These are phyloP conservation scores for Heptranchias perlo DNA, from an alignment of 2,113 vertebrate genomes.

Conservation along the genomic window DNA sequence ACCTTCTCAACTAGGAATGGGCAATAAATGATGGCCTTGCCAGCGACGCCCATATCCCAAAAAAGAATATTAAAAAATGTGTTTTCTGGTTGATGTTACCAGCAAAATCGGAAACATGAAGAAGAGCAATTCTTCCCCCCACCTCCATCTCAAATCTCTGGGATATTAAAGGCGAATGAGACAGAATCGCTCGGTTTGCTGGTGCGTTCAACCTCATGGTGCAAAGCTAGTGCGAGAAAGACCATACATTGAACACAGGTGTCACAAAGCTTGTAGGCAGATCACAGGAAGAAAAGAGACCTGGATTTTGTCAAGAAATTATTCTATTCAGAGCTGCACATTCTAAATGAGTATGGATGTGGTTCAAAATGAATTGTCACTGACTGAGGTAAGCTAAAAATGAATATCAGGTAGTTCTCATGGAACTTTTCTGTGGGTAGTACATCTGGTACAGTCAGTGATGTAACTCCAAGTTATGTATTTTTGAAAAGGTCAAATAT, in stretches of 20 bases:
- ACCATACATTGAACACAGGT: neutral
- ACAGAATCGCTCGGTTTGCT: neutral
- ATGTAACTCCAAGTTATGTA: neutral
- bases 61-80: neutral
- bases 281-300: neutral
- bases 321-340: neutral
- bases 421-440: neutral
- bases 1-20: neutral
- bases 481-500: neutral
- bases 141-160: neutral
- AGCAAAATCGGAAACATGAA: neutral
- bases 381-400: neutral
- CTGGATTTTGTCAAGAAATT: neutral
- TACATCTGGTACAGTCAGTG: neutral
- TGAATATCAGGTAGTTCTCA: neutral
- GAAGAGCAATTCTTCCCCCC: too few relatives aligned
- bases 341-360: neutral
- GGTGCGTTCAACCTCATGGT: too few relatives aligned
- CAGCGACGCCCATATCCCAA: neutral
- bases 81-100: neutral
- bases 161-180: neutral
- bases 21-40: neutral
- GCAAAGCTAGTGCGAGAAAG: neutral
- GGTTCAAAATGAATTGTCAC: neutral
- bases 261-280: neutral